Evolutionary conservation across 2,888 invertebrate species (phyloP), one percentile per base, ranked within the genome.

Genomic region (Lamproptera curius): DNA sequence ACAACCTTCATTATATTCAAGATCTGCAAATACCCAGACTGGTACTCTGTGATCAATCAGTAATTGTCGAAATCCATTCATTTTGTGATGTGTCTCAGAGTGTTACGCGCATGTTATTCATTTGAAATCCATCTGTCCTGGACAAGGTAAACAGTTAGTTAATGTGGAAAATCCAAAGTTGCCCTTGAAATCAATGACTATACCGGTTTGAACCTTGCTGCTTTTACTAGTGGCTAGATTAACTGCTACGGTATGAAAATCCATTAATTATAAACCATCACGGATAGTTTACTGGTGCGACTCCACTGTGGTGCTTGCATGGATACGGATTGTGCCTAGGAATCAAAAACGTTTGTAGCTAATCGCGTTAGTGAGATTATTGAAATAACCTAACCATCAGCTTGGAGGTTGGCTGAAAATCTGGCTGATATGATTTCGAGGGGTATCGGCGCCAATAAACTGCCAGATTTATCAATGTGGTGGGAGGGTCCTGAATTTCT

Each of bases 51-150:
- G 49, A 58, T 8, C 45, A 39, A 1, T 51, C 56, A 4, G 47
- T 26, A 20, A 6, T 20, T 20, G 3, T 61, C 3, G 62, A 66
- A 47, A 14, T 70, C 6, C 63, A 65, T 36, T 34, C 50, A 0
- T 67, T 67, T 34, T 54, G 58, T 16, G 66, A 66, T 33, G 61
- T 65, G 0, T 63, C 63, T 0, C 47, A 53, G 11, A 1, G 1
- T 1, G 63, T 63, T 0, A 63, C 58, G 14, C 65, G 63, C 0
- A 57, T 62, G 2, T 65, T 31, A 23, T 67, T 15, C 67, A 65
- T 42, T 23, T 62, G 2, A 42, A 33, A 13, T 54, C 63, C 0
- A 37, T 58, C 8, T 42, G 42, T 13, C 0, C 2, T n/a, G 1
- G 40, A 46, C 8, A 44, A 42, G 37, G n/a, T n/a, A 48, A 3